Base-by-base conservation (phyloP, 2,797 vertebrate genomes). In the Gymnothorax reevesii region DNA sequence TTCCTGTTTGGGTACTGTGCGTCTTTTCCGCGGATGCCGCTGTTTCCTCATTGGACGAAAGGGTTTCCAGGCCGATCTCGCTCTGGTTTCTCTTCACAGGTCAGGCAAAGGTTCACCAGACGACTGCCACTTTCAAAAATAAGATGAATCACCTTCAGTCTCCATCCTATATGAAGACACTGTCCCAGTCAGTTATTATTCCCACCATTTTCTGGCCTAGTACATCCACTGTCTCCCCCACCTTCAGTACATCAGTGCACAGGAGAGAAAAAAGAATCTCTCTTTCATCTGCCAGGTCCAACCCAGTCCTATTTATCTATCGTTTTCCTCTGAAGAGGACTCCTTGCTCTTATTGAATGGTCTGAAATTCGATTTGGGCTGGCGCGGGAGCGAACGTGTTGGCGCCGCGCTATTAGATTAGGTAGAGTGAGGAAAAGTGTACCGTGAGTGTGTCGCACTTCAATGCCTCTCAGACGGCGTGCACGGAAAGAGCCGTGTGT, bases 291-390 rank as follows among this genome's bases (percentile, higher is more conserved):
- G 82, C 25, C 17, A 57, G 20, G 25, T 84, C 17, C 71, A 22
- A 69, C 62, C 62, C 25, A 84, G 57, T 84, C 83, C 42, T 25
- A 33, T 84, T 66, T 66, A 52, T 54, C 64, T 25, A 25, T 22
- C 64, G 20, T 12, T 54, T 69, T 33, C 60, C 22, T 71, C 52
- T 27, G 22, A 66, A 66, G 33, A 42, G 22, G 20, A 64, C 83
- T 55, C 83, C 52, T 69, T 84, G 83, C 49, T 84, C 83, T 84
- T 69, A 69, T 66, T 84, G 83, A 84, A 84, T n/a, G 57, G 83
- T 62, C 42, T 20, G 62, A 66, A 84, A 84, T 84, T 84, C 22
- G 60, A 84, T 84, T 84, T 84, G 60, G 73, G 13, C 27, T 8
- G 62, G 49, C 64, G 52, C 22, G 83, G 62, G 62, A 84, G 64